Conservation (phyloP, 2,113 vertebrate species). For the Catharus bicknelli region DNA sequence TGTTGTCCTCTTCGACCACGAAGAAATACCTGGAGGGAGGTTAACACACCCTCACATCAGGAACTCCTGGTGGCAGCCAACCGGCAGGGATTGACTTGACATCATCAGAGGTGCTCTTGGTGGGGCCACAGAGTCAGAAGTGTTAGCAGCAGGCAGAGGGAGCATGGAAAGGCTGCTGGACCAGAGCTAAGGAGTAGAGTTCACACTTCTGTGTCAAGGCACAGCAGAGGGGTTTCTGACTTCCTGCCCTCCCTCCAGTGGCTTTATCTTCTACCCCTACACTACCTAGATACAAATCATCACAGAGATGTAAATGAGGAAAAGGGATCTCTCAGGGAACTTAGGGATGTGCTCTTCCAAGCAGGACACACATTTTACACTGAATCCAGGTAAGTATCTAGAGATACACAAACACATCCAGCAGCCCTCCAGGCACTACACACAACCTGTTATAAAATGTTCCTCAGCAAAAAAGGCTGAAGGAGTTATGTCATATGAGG, state of each 20-base stretch:
- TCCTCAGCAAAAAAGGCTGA: background rate
- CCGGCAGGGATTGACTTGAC: background rate
- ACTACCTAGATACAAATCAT: background rate
- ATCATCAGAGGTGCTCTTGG: background rate
- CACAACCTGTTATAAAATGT: background rate
- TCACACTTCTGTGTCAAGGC: background rate
- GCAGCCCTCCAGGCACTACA: background rate
- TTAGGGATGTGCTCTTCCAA: background rate
- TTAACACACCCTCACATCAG: background rate
- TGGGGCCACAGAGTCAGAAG: background rate
- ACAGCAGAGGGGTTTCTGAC: background rate
- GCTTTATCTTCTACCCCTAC: background rate
- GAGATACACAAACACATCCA: background rate
- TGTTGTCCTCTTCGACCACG: conserved; percentile 97
- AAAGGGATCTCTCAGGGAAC: background rate
- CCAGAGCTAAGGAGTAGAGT: background rate
- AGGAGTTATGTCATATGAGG: background rate
- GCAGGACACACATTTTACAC: background rate
- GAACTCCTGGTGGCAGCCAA: background rate
- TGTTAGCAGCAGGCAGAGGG: background rate
- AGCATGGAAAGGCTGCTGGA: background rate
- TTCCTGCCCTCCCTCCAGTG: background rate
- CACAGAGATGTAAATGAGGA: background rate
- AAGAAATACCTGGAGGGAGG: conserved; percentile 88
- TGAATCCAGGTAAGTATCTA: background rate